Conservation (phyloP, 1,140 invertebrate genomes). For the fruit fly (Drosophila melanogaster) region Release_6_plus_ISO1_MT NT_033779.5:17583501-17584000, state of each 20-base stretch:
- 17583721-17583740: no score
- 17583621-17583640: no score
- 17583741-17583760: no score
- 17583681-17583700: no score
- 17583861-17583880: constrained; percentile 32
- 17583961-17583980: constrained; percentile 65
- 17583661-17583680: no score
- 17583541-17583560: not conserved
- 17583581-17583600: not conserved
- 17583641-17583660: no score
- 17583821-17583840: constrained; percentile 39
- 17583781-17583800: not conserved
- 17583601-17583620: no score
- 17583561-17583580: not conserved
- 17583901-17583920: constrained; percentile 11
- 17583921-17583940: constrained; percentile 5
- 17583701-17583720: no score
- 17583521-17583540: constrained; percentile 22
- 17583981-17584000: constrained; percentile 74
- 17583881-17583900: constrained; percentile 32
- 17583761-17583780: not conserved
- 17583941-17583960: constrained; percentile 50
- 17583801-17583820: constrained; percentile 7
- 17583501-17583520: constrained; percentile 20
- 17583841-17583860: constrained; percentile 13